Conservation (phyloP, 2,113 vertebrate species). For the Planiliza haematocheilus region DNA sequence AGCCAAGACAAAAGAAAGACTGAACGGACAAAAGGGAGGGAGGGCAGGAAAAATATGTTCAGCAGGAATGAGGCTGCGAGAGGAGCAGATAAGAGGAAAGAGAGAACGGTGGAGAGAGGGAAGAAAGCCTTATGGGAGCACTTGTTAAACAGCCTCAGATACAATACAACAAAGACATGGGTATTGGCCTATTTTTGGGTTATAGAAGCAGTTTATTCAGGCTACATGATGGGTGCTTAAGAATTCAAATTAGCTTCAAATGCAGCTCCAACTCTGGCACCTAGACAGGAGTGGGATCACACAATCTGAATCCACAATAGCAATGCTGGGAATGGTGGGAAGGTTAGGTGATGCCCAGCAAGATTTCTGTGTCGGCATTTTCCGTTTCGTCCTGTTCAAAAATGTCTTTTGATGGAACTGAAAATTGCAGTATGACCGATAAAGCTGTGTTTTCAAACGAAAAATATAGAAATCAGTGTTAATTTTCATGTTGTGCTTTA, state of each 20-base stretch:
- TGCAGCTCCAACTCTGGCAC: not conserved
- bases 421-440: too few relatives aligned
- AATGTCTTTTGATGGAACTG: too few relatives aligned
- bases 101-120: constrained; percentile 5
- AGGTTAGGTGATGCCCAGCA: too few relatives aligned
- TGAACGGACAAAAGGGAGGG: constrained; percentile 24
- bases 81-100: constrained; percentile 30
- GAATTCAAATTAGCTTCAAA: constrained; percentile 2
- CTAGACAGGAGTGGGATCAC: too few relatives aligned
- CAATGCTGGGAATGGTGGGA: too few relatives aligned
- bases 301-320: too few relatives aligned
- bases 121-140: constrained; percentile 33
- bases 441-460: too few relatives aligned
- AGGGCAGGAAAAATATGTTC: constrained; percentile 23
- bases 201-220: not conserved
- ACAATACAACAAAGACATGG: constrained; percentile 29
- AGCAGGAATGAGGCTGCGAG: constrained; percentile 21
- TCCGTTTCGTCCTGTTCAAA: too few relatives aligned
- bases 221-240: not conserved
- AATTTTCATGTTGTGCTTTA: too few relatives aligned
- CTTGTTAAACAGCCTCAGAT: constrained; percentile 56
- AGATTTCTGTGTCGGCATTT: too few relatives aligned
- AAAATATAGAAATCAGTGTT: too few relatives aligned
- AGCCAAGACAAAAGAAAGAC: constrained; percentile 31
- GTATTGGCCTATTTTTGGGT: constrained; percentile 18